Evolutionary conservation across 2,888 invertebrate species (phyloP), one percentile per base, ranked within the genome.

Genomic region (Drosophila bunnanda): DNA sequence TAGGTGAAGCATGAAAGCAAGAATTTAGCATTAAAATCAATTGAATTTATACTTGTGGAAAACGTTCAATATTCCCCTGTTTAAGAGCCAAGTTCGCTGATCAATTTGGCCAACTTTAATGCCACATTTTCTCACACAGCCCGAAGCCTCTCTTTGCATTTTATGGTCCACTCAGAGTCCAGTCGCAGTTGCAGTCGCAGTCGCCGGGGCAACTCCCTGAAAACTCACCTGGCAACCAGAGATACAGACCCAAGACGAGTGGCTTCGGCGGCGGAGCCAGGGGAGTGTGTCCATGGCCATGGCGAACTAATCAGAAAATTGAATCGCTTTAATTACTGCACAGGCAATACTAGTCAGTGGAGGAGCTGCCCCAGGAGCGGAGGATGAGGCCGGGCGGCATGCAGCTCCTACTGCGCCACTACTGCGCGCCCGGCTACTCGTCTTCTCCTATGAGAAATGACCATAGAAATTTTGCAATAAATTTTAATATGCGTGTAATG

Each of bases 291-390:
- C 81, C 85, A 85, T 85, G 88, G 88, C 83, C 85, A 88, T 79
- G 86, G 89, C 90, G 84, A 90, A 89, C 90, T 91, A 91, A 91
- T 91, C 91, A 90, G 90, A 91, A 90, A 91, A 91, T 91, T 91
- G 89, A 91, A 91, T 91, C 91, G 91, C 90, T 90, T 91, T 91
- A 91, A 91, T 91, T 91, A 91, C 91, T 90, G 89, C 86, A 80
- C 91, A 91, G 87, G 91, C 90, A 90, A 90, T 88, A 83, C 79
- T 77, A 83, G 79, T 77, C 78, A 83, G 59, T 32, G 58, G 34
- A 30, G 46, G 22, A 52, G 57, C 28, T 46, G 32, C 28, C 15
- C 32, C 22, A 36, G 71, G 43, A 52, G 43, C 4, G 15, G 8
- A 22, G 48, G 22, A 44, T 43, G 25, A 65, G 75, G 25, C 25